These are phyloP conservation scores for Eupithecia inturbata DNA, from an alignment of 2,888 invertebrate species.

Conservation along the genomic window DNA sequence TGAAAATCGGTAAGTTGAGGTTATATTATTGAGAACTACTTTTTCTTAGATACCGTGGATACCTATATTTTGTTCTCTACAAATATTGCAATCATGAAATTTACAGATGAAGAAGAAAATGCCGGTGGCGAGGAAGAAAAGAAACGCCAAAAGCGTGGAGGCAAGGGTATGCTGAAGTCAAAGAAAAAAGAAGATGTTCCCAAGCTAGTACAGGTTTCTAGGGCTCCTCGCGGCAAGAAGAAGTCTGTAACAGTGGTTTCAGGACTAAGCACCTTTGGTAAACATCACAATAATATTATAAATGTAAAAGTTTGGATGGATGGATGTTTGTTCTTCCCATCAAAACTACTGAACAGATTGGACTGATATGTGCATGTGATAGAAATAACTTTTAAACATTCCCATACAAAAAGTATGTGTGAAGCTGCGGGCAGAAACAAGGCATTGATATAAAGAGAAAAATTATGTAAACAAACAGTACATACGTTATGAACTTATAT, in stretches of 20 bases:
- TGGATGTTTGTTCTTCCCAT: not conserved
- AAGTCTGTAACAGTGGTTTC: constrained; percentile 99
- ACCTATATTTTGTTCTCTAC: not conserved
- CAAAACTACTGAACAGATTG: not conserved
- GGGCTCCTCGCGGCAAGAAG: constrained; percentile 98
- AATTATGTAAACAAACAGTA: not conserved
- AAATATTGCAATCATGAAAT: constrained; percentile 46
- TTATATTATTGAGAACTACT: constrained; percentile 39
- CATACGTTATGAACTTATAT: not conserved
- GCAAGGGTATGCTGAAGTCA: constrained; percentile 97
- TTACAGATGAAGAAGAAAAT: constrained; percentile 86
- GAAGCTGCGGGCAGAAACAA: not conserved
- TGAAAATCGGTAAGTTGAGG: constrained; percentile 86
- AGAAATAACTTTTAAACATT: not conserved
- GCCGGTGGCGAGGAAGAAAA: constrained; percentile 95
- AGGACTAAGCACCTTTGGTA: constrained; percentile 97
- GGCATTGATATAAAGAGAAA: not conserved
- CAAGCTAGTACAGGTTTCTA: constrained; percentile 92
- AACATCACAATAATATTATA: constrained; percentile 13
- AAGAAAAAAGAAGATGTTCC: constrained; percentile 97
- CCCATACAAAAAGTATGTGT: not conserved
- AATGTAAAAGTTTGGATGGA: too few species aligned
- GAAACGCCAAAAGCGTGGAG: constrained; percentile 97
- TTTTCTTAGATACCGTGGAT: not conserved
- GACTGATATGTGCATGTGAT: not conserved